Conservation (phyloP, 2,113 vertebrate genomes). For the Carlito syrichta region DNA sequence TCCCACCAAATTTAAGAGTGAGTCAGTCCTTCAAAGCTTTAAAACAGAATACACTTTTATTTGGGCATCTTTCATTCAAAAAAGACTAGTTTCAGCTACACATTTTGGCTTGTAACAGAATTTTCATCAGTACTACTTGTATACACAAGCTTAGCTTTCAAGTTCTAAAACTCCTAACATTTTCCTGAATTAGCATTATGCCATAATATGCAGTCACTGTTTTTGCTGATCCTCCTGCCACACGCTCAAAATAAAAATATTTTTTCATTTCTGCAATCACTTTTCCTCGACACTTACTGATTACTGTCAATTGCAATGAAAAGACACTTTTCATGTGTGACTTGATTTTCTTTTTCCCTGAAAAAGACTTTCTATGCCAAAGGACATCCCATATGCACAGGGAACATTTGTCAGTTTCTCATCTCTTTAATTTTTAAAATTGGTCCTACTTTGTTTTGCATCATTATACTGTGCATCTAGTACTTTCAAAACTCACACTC, state of each 20-base stretch:
- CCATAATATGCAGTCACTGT: neutral
- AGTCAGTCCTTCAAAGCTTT: conserved; percentile 13
- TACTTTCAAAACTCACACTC: conserved; percentile 5
- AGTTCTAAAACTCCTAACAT: neutral
- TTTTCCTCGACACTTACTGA: conserved; percentile 52
- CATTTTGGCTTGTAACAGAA: neutral
- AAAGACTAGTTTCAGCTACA: neutral
- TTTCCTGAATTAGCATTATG: conserved; percentile 48
- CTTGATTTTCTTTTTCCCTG: conserved; percentile 35
- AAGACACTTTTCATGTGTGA: conserved; percentile 4
- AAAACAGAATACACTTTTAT: conserved; percentile 13
- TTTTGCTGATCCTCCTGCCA: conserved; percentile 42
- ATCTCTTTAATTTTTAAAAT: conserved; percentile 36
- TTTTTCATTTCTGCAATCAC: conserved; percentile 44
- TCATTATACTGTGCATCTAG: neutral
- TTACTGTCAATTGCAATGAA: conserved; percentile 47
- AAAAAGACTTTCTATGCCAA: conserved; percentile 6
- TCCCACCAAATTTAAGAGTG: neutral
- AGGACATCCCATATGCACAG: conserved; percentile 9
- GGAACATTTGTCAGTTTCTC: neutral
- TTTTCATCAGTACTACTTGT: conserved; percentile 44
- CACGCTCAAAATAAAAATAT: neutral
- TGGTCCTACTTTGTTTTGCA: conserved; percentile 26
- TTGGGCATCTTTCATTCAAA: neutral
- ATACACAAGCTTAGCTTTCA: conserved; percentile 12